These are phyloP conservation scores for Forbesichthys papilliferus DNA, from an alignment of 2,113 vertebrate species.

Conservation along the genomic window DNA sequence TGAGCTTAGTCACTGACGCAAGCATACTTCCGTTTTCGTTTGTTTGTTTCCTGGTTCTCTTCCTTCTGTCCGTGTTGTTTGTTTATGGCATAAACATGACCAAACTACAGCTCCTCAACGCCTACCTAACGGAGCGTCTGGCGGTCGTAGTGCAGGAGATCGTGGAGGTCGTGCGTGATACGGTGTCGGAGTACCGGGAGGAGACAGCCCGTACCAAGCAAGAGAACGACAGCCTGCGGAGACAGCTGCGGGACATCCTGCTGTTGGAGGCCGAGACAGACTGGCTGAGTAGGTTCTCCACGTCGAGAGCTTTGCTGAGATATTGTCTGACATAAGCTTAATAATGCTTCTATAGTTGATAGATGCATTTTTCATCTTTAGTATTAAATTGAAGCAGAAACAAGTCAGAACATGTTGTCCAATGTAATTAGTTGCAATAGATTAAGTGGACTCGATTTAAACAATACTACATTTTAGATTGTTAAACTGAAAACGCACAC, in stretches of 20 bases:
- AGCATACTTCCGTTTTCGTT: slow-evolving; percentile 28
- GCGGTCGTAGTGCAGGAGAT: slow-evolving; percentile 74
- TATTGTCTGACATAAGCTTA: no score
- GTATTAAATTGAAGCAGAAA: no score
- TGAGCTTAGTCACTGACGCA: not conserved
- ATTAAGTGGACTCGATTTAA: no score
- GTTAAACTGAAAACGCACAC: no score
- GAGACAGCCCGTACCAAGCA: slow-evolving; percentile 67
- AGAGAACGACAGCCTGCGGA: slow-evolving; percentile 75
- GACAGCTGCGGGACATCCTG: slow-evolving; percentile 73
- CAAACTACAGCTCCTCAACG: slow-evolving; percentile 69
- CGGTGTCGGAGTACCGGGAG: slow-evolving; percentile 76
- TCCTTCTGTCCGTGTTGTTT: slow-evolving; percentile 30
- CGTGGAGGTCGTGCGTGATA: slow-evolving; percentile 74
- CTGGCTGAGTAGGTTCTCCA: slow-evolving; percentile 60
- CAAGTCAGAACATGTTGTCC: no score
- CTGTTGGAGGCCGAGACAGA: slow-evolving; percentile 65
- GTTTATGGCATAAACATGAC: slow-evolving; percentile 59
- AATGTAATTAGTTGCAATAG: no score
- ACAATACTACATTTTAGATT: no score
- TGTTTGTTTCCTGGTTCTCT: slow-evolving; percentile 23
- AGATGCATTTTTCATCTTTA: no score
- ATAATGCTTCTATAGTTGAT: no score
- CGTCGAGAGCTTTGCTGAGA: not conserved
- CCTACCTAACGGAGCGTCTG: slow-evolving; percentile 75